A percentile compares a stretch with the other conserved stretches of the same genome.
Evolutionary conservation across 2,888 invertebrate species (phyloP).

Genomic region (Agonopterix alstromeriana): DNA sequence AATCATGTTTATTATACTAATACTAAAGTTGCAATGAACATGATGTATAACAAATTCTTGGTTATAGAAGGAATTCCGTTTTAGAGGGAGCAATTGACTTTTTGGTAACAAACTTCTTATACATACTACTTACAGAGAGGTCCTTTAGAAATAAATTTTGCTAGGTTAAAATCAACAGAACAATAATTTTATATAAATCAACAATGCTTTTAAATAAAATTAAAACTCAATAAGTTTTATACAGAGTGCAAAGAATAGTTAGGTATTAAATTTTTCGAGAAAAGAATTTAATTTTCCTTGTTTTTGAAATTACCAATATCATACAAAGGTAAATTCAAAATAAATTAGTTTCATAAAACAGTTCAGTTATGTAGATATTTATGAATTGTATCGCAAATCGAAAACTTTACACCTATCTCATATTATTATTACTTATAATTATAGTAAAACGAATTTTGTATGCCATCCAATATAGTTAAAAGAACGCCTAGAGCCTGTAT

Average conservation of each 20-base stretch:
- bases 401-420: slow-evolving; percentile 22
- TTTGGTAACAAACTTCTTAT: slow-evolving; percentile 50
- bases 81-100: slow-evolving; percentile 51
- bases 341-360: no score
- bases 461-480: slow-evolving; percentile 44
- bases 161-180: slow-evolving; percentile 39
- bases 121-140: slow-evolving; percentile 4
- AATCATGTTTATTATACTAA: slow-evolving; percentile 66
- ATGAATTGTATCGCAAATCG: slow-evolving; percentile 8
- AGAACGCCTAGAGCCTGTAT: slow-evolving; percentile 52
- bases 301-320: no score
- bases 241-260: no score
- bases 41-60: slow-evolving; percentile 45
- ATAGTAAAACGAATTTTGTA: slow-evolving; percentile 47
- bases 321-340: no score
- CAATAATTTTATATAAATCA: slow-evolving; percentile 39
- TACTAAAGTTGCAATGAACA: slow-evolving; percentile 60
- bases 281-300: no score
- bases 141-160: slow-evolving; percentile 28
- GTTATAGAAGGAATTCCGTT: slow-evolving; percentile 31
- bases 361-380: no score
- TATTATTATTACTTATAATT: slow-evolving; percentile 23
- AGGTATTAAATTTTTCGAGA: no score
- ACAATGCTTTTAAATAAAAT: slow-evolving; percentile 20
- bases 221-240: neutral